Conservation (phyloP, 53 echinoderm and acorn worm genomes). For the Astropecten irregularis region DNA sequence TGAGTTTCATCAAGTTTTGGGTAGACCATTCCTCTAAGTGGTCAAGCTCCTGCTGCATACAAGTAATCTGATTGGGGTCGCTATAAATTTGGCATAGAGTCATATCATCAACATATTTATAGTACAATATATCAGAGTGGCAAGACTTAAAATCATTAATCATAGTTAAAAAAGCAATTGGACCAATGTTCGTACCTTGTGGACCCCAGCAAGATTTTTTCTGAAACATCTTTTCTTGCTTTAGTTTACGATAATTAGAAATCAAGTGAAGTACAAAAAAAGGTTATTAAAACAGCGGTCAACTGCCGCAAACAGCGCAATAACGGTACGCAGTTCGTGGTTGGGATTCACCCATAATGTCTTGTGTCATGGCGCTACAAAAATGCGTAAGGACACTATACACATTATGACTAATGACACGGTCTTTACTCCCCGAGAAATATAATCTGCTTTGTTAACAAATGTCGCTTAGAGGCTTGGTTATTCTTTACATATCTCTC, state of each 20-base stretch:
- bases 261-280: too few species aligned
- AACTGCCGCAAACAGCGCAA: too few species aligned
- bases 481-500: constrained; percentile 22
- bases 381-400: too few species aligned
- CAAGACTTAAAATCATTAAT: constrained; percentile 1
- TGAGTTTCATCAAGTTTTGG: background rate
- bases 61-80: background rate
- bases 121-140: background rate
- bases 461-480: constrained; percentile 27
- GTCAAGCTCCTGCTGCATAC: background rate
- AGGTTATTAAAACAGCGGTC: too few species aligned
- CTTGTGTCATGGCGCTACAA: too few species aligned
- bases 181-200: background rate
- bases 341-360: too few species aligned
- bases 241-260: too few species aligned
- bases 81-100: background rate
- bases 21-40: background rate
- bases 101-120: too few species aligned
- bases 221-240: too few species aligned
- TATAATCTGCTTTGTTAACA: constrained; percentile 34
- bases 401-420: too few species aligned
- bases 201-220: too few species aligned
- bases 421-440: constrained; percentile 36
- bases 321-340: too few species aligned
- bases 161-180: background rate